These are phyloP conservation scores for Tiliacea aurago DNA, from an alignment of 2,888 invertebrate genomes.

Conservation along the genomic window DNA sequence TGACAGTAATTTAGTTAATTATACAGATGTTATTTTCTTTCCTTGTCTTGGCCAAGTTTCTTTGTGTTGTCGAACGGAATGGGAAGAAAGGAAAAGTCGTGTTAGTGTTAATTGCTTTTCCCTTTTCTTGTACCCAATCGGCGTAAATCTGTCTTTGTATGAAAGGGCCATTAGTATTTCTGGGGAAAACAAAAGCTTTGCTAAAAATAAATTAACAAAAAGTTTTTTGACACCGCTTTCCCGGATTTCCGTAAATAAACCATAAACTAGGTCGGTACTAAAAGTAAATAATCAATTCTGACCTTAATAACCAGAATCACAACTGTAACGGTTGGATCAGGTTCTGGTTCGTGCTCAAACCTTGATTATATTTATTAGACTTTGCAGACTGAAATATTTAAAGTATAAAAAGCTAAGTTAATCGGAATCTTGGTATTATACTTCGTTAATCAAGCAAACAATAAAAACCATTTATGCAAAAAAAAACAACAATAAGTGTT, in stretches of 20 bases:
- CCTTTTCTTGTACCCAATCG: constrained; percentile 62
- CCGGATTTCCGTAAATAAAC: neutral
- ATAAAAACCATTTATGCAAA: neutral
- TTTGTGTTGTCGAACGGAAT: constrained; percentile 47
- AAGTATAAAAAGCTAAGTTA: too few species aligned
- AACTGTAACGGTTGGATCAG: too few species aligned
- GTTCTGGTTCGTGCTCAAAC: neutral
- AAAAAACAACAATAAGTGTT: constrained; percentile 10
- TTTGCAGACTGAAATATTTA: too few species aligned
- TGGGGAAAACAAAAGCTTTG: constrained; percentile 29
- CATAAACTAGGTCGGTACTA: neutral
- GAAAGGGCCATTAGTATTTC: constrained; percentile 52
- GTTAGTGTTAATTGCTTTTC: constrained; percentile 61
- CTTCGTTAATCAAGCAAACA: neutral
- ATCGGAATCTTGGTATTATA: too few species aligned
- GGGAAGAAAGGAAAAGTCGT: constrained; percentile 41
- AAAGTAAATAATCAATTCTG: neutral
- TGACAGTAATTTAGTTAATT: constrained; percentile 28
- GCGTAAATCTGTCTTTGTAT: constrained; percentile 69
- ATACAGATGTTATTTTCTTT: constrained; percentile 45
- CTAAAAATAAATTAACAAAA: constrained; percentile 17
- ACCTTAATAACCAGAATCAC: neutral
- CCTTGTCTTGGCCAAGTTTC: constrained; percentile 33
- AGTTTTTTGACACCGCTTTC: neutral
- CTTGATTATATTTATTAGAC: neutral